A percentile compares a stretch with the other conserved stretches of the same genome.
Conservation (phyloP, 2,113 vertebrate species). For the Tiliqua scincoides region DNA sequence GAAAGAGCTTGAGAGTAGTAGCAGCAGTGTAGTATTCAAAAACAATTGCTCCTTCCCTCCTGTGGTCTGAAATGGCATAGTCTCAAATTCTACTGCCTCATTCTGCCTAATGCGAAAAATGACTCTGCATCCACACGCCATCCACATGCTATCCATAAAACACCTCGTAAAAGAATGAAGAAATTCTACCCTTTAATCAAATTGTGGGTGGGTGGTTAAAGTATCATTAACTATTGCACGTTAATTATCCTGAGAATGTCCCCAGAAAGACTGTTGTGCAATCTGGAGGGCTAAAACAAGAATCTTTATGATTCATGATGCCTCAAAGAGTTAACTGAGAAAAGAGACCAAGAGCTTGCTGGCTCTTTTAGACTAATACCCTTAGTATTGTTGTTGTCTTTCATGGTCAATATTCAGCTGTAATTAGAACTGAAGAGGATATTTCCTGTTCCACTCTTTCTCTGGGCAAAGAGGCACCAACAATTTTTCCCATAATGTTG, state of each 20-base stretch:
- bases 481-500: constrained; percentile 57
- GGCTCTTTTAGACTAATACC: neutral
- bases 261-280: neutral
- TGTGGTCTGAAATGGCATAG: neutral
- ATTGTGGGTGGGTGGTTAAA: neutral
- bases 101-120: neutral
- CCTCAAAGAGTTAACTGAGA: constrained; percentile 10
- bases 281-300: neutral
- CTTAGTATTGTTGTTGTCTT: constrained; percentile 2
- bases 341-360: neutral
- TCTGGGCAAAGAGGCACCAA: constrained; percentile 64
- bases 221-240: neutral
- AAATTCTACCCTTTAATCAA: neutral
- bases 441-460: constrained; percentile 55
- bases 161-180: too few species aligned
- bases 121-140: neutral
- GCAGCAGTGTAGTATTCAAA: neutral
- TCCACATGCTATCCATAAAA: neutral
- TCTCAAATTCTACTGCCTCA: neutral
- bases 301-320: rapidly evolving
- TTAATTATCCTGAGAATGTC: neutral
- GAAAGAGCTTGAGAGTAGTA: too few species aligned
- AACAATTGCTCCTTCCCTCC: too few species aligned
- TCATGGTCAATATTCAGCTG: constrained; percentile 18
- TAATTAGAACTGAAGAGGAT: constrained; percentile 56